phyloP scores from a whole-genome alignment of 2,888 invertebrate genomes.

The Agapetus fuscipes region DNA sequence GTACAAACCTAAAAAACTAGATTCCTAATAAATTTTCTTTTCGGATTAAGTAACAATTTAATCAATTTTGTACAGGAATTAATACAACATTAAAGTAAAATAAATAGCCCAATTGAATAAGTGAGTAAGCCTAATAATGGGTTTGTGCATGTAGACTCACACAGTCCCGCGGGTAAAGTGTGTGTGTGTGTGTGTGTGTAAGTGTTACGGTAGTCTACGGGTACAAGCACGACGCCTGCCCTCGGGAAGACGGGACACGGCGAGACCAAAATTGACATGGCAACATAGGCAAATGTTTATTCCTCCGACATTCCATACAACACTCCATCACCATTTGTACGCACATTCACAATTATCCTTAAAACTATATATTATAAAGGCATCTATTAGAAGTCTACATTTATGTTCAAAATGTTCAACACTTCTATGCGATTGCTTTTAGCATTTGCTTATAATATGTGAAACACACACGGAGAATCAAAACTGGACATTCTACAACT shows the following conservation, averaged over 20 bases:
- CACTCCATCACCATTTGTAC: constrained; percentile 2
- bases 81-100: constrained; percentile 10
- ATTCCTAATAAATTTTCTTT: constrained; percentile 19
- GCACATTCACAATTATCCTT: constrained; percentile 9
- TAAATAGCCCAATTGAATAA: constrained; percentile 9
- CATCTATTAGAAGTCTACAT: constrained; percentile 23
- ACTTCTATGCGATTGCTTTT: constrained; percentile 22
- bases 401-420: constrained; percentile 22
- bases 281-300: constrained; percentile 19
- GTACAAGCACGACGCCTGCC: constrained; percentile 14
- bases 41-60: constrained; percentile 21
- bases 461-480: constrained; percentile 21
- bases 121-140: neutral
- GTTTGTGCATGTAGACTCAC: neutral
- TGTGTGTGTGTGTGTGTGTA: no score
- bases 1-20: constrained; percentile 21
- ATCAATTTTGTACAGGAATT: constrained; percentile 21
- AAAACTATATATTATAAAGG: constrained; percentile 21
- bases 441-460: constrained; percentile 20
- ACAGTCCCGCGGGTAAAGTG: no score
- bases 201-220: no score
- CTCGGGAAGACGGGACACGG: constrained; percentile 10
- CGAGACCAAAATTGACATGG: constrained; percentile 19
- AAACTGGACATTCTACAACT: constrained; percentile 17
- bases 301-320: constrained; percentile 2